phyloP scores from a whole-genome alignment of 35 echinoderm and acorn worm genomes.

The Patiria miniata region DNA sequence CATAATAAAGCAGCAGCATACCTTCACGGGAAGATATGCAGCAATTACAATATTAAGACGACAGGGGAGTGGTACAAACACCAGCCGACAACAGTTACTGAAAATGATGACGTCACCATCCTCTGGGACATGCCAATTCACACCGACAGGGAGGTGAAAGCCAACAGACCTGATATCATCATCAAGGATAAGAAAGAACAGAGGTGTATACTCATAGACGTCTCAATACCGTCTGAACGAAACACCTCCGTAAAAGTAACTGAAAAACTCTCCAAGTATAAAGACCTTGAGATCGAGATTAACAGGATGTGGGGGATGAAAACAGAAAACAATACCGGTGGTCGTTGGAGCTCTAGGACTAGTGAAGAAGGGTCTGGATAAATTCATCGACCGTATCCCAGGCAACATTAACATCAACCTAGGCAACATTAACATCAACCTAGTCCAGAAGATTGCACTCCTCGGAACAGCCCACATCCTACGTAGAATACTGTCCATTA shows the following conservation, averaged over 20 bases:
- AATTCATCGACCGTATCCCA: neutral
- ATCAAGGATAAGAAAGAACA: neutral
- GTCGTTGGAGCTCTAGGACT: neutral
- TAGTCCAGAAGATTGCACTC: too few relatives aligned
- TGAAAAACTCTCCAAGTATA: neutral
- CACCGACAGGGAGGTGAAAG: too few relatives aligned
- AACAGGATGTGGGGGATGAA: neutral
- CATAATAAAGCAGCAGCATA: slow-evolving; percentile 12
- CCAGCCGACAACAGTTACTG: too few relatives aligned
- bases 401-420: neutral
- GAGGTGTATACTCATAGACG: neutral
- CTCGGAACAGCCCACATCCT: too few relatives aligned
- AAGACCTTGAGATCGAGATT: slow-evolving; percentile 4
- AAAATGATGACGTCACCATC: too few relatives aligned
- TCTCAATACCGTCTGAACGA: neutral
- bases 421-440: too few relatives aligned
- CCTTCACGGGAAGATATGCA: too few relatives aligned
- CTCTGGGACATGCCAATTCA: too few relatives aligned
- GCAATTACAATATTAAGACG: slow-evolving; percentile 25
- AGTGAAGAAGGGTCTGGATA: neutral
- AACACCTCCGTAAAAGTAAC: neutral
- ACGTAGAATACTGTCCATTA: too few relatives aligned
- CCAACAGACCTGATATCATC: too few relatives aligned
- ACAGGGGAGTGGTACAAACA: neutral
- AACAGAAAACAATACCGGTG: neutral